Evolutionary conservation across 2,113 vertebrate genomes (phyloP), one percentile per base, ranked within the genome.

Genomic region (Polyodon spathula): DNA sequence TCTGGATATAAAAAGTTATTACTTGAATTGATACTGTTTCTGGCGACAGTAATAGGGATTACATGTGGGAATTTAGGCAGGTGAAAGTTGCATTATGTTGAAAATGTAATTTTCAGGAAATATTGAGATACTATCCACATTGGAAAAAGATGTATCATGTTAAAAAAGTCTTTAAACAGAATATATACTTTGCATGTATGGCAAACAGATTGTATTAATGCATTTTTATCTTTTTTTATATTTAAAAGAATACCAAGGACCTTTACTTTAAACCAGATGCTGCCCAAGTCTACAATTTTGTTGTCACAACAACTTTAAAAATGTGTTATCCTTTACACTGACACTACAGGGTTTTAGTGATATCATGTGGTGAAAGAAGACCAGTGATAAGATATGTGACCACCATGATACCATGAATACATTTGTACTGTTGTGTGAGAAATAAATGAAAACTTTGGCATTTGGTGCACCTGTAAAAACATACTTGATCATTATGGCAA

Each of bases 401-500:
- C 60, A 63, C 66, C 62, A 42, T 55, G 17, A 10, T 55, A 38
- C 48, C 16, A 63, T 59, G 63, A 54, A 65, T 85, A 78, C 77
- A 84, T 85, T 88, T 88, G 88, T 83, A 77, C 84, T 79, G 38
- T 61, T 48, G 82, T 88, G 81, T 79, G 75, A 79, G 82, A 86
- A 71, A 84, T 79, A 86, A 85, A 14, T 17, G 27, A 27, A 27
- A 27, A 27, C 86, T 84, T 81, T 78, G 71, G 84, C 88, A 89
- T 86, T 89, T 86, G 77, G 80, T 81, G 83, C 89, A 90, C 89
- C 89, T 92, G 89, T 90, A 84, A 90, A 92, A 93, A 92, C 88
- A 92, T 80, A 85, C 88, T 87, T 85, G 85, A 84, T 89, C 87
- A 90, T 84, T 85, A 88, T 83, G 88, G 87, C 77, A 82, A 87